Percentiles rank a stretch among this genome's conserved stretches.
phyloP scores from a whole-genome alignment of 2,113 vertebrate species.

The Taxidea taxus region DNA sequence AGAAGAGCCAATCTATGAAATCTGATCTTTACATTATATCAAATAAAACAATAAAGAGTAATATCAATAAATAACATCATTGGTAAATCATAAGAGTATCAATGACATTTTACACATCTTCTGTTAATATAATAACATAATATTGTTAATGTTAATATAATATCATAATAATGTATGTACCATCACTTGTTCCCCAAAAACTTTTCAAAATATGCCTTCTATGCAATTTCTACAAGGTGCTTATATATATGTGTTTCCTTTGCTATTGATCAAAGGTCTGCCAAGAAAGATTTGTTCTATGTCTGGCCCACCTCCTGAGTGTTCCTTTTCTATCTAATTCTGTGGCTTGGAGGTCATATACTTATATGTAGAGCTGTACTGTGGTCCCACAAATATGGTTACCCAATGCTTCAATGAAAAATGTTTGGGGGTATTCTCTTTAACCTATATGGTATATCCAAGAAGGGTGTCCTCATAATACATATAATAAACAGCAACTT shows the following conservation, averaged over 20 bases:
- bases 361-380: not conserved
- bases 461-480: not conserved
- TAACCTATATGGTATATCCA: not conserved
- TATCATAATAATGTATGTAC: too few species aligned
- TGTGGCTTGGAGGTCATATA: not conserved
- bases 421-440: not conserved
- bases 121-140: not conserved
- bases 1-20: not conserved
- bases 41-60: not conserved
- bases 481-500: not conserved
- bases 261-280: not conserved
- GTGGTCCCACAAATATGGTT: not conserved
- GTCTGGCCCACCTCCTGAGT: not conserved
- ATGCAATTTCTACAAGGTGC: not conserved
- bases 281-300: not conserved
- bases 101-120: not conserved
- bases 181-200: not conserved
- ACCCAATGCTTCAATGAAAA: not conserved
- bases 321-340: not conserved
- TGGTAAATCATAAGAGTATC: not conserved
- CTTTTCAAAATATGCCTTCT: not conserved
- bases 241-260: not conserved
- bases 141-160: too few species aligned
- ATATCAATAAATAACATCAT: not conserved
- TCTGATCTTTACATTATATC: not conserved